Percentiles rank a stretch among this genome's conserved stretches.
Evolutionary conservation across 2,888 invertebrate species (phyloP).

Genomic region (Melieria crassipennis): DNA sequence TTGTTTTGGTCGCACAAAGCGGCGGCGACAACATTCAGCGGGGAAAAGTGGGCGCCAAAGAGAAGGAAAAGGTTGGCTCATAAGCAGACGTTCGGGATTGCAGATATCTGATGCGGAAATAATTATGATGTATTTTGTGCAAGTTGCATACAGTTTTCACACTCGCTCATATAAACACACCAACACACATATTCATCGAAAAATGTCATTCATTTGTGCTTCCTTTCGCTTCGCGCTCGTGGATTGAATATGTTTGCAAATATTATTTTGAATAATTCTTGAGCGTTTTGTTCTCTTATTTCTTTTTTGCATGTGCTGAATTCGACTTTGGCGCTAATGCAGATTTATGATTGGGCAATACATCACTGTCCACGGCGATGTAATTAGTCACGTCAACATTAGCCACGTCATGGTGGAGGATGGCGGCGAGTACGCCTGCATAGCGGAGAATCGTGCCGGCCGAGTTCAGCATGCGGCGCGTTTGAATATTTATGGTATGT

Average conservation of each 20-base stretch:
- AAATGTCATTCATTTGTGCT: background rate
- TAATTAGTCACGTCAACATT: conserved; percentile 85
- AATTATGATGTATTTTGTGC: background rate
- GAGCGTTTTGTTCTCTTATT: background rate
- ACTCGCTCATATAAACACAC: background rate
- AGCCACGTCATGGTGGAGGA: conserved; percentile 81
- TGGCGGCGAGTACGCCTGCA: conserved; percentile 83
- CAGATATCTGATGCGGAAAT: background rate
- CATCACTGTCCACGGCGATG: conserved; percentile 81
- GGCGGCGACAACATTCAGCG: too few species aligned
- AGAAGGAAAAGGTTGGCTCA: background rate
- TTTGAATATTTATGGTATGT: conserved; percentile 82
- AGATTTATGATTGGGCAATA: conserved; percentile 82
- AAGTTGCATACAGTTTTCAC: background rate
- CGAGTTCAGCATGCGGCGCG: conserved; percentile 77
- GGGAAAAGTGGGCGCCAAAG: background rate
- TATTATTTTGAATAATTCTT: background rate
- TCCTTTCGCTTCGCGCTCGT: background rate
- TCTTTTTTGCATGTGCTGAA: background rate
- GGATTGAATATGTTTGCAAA: background rate
- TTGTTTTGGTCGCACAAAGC: background rate
- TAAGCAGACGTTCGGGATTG: too few species aligned
- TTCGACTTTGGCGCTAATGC: conserved; percentile 41
- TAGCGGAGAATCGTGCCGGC: conserved; percentile 80
- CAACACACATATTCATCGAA: background rate